Conservation (phyloP, 2,113 vertebrate genomes). For the Pterocles gutturalis region DNA sequence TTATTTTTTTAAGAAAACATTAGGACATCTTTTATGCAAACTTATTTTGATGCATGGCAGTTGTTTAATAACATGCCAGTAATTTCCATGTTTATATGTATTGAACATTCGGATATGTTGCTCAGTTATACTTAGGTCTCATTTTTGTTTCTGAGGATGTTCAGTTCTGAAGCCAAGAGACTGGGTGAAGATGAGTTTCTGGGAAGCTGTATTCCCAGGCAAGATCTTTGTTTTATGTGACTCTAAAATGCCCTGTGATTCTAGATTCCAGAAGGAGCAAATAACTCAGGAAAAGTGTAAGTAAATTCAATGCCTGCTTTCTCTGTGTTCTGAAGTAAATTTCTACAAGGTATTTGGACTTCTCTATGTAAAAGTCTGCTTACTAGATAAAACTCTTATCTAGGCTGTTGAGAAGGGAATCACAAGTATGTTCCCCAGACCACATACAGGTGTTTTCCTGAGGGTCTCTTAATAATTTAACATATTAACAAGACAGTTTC, state of each 20-base stretch:
- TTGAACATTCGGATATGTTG: background rate
- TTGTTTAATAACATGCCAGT: background rate
- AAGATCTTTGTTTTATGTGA: background rate
- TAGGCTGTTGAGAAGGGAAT: background rate
- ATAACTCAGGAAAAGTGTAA: background rate
- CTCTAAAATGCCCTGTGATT: background rate
- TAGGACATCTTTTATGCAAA: background rate
- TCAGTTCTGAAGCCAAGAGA: background rate
- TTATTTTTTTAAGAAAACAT: no score
- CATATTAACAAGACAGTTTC: background rate
- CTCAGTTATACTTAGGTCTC: background rate
- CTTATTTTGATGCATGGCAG: background rate
- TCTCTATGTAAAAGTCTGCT: background rate
- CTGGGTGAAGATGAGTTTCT: background rate
- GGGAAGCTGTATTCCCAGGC: background rate
- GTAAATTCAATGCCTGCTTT: background rate
- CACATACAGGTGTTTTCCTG: background rate
- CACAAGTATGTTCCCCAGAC: background rate
- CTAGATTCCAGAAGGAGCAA: background rate
- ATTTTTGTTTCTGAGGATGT: background rate
- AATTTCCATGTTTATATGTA: background rate
- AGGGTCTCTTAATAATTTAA: background rate
- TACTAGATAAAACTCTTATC: background rate
- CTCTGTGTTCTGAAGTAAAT: background rate
- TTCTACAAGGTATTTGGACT: background rate